Evolutionary conservation across 2,797 vertebrate genomes (phyloP), one percentile per base, ranked within the genome.

Genomic region (Tokudaia muenninki): DNA sequence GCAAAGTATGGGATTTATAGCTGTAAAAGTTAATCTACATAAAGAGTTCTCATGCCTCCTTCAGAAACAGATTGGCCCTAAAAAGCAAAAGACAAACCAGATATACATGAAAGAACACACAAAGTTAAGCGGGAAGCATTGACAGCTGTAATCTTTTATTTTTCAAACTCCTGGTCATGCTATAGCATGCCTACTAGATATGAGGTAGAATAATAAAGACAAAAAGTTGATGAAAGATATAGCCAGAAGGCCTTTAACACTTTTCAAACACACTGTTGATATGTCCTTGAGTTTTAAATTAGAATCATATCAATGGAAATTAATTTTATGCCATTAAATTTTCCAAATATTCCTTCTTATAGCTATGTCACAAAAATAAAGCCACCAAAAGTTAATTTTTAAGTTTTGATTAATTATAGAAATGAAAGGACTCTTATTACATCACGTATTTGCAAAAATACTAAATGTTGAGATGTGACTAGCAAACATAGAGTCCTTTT

Each of bases 11-110:
- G 91, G 96, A 95, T 90, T 97, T 98, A 92, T 70, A 97, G 74
- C 93, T 95, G 61, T 65, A 97, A 80, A 96, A 97, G 98, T 94
- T 95, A 57, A 98, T 97, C 97, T 97, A 96, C 78, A 50, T 95
- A 87, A 84, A 97, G 93, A 86, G 80, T 77, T 31, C 88, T 55
- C 50, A 2, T 77, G 90, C 78, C 61, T 95, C 14, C 91, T 57
- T 97, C 94, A 90, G 83, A 97, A 93, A 87, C 72, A 72, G 3
- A 41, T 96, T 93, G 22, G 41, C 87, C 47, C 47, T 78, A 52
- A 65, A 95, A 97, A 96, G 80, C 61, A 87, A 21, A 44, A 47
- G 8, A 17, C 37, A 70, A 41, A 82, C 93, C 84, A 79, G 10
- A 82, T 87, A 72, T 77, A 92, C 90, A 95, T 87, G 83, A 96